Percentiles rank a stretch among this genome's conserved stretches.
Evolutionary conservation across 2,888 invertebrate species (phyloP).

Genomic region (Eudasyphora cyanicolor): DNA sequence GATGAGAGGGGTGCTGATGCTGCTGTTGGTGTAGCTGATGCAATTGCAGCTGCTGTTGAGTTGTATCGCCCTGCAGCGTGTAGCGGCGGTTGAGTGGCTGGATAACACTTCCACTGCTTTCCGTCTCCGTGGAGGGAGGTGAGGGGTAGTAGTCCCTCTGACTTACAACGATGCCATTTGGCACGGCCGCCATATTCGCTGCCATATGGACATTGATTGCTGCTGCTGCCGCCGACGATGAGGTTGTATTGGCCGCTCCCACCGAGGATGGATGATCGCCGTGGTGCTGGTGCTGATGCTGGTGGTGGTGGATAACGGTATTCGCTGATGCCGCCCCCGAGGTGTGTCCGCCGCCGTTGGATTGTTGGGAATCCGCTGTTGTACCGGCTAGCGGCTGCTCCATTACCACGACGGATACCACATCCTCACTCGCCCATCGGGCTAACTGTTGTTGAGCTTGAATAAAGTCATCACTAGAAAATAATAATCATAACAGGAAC

Average conservation of each 20-base stretch:
- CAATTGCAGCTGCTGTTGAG: constrained; percentile 68
- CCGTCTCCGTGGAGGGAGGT: constrained; percentile 81
- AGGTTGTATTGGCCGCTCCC: constrained; percentile 71
- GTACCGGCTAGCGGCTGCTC: constrained; percentile 77
- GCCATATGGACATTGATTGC: constrained; percentile 74
- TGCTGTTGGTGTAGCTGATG: constrained; percentile 73
- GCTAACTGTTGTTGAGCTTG: constrained; percentile 98
- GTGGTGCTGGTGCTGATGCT: constrained; percentile 79
- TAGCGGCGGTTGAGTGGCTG: constrained; percentile 76
- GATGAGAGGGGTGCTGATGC: constrained; percentile 75
- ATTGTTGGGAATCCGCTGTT: constrained; percentile 80
- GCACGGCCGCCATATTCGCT: constrained; percentile 75
- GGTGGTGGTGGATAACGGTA: constrained; percentile 81
- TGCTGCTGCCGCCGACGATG: constrained; percentile 65
- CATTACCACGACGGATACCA: constrained; percentile 83
- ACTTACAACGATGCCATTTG: constrained; percentile 81
- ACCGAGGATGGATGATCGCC: constrained; percentile 79
- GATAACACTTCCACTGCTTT: constrained; percentile 82
- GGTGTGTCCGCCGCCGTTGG: constrained; percentile 81
- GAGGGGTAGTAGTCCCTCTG: constrained; percentile 81
- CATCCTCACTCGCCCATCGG: constrained; percentile 96
- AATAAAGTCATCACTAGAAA: constrained; percentile 98
- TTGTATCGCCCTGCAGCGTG: constrained; percentile 70
- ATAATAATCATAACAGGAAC: constrained; percentile 90
- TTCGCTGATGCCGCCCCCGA: constrained; percentile 82